These are phyloP conservation scores for Ptychoptera albimana DNA, from an alignment of 2,888 invertebrate species.

Conservation along the genomic window DNA sequence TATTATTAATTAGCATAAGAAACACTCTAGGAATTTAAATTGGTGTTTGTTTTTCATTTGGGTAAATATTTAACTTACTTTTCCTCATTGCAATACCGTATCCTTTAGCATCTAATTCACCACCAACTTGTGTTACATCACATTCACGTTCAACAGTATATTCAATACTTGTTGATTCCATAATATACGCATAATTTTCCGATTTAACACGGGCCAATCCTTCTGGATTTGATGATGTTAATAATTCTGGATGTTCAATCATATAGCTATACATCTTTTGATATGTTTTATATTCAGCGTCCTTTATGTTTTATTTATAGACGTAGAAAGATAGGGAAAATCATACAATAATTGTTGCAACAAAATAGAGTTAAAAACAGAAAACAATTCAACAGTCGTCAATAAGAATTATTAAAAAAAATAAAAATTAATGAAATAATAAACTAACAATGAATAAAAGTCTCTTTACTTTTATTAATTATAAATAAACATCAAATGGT, in stretches of 20 bases:
- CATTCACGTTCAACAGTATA: slow-evolving; percentile 51
- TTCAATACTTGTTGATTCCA: slow-evolving; percentile 66
- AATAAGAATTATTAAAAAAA: no score
- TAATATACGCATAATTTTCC: slow-evolving; percentile 54
- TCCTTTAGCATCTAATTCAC: slow-evolving; percentile 51
- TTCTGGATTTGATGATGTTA: slow-evolving; percentile 34
- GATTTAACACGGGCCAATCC: slow-evolving; percentile 37
- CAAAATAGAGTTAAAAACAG: no score
- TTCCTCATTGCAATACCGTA: slow-evolving; percentile 59
- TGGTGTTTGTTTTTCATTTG: not conserved
- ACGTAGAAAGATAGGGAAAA: not conserved
- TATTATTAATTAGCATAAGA: not conserved
- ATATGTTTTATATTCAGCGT: slow-evolving; percentile 60
- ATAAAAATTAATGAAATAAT: no score
- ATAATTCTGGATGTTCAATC: slow-evolving; percentile 43
- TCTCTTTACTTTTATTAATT: no score
- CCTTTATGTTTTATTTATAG: slow-evolving; percentile 30
- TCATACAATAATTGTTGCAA: no score
- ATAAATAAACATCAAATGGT: no score
- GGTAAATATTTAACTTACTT: slow-evolving; percentile 28
- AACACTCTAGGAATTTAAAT: not conserved
- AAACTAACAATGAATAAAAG: no score
- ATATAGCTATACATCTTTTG: slow-evolving; percentile 69
- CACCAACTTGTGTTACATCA: slow-evolving; percentile 42
- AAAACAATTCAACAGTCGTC: no score